Conservation (phyloP, 1,140 invertebrate genomes). For the Neodiprion pinetum region DNA sequence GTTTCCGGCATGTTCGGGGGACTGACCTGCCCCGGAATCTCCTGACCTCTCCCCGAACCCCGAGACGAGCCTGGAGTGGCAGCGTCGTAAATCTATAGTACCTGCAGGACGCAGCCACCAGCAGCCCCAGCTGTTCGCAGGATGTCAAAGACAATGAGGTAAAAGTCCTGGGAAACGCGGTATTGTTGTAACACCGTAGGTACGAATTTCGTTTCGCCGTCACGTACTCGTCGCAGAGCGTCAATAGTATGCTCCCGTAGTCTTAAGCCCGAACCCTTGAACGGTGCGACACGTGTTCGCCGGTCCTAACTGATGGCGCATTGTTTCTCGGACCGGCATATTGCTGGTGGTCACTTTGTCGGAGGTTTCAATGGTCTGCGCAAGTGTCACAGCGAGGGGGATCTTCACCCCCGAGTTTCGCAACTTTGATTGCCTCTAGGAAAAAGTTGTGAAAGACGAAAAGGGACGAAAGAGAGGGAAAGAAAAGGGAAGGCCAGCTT, state of each 20-base stretch:
- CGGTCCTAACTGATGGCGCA: constrained; percentile 27
- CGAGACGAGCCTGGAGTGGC: not conserved
- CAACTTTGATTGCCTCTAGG: too few species aligned
- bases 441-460: not conserved
- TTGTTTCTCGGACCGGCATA: constrained; percentile 14
- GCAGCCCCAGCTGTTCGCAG: not conserved
- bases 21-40: too few species aligned
- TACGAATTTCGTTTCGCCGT: too few species aligned
- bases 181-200: too few species aligned
- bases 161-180: not conserved
- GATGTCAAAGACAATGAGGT: not conserved
- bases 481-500: too few species aligned
- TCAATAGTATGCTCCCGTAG: too few species aligned
- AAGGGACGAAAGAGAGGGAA: not conserved
- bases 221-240: not conserved
- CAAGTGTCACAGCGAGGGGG: too few species aligned
- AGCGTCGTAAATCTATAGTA: not conserved
- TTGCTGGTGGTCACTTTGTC: constrained; percentile 33
- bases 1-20: too few species aligned
- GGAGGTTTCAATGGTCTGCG: constrained; percentile 10
- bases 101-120: not conserved
- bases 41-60: not conserved
- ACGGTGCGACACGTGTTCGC: not conserved
- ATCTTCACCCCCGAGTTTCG: too few species aligned
- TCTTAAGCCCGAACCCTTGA: not conserved